Percentiles rank a stretch among this genome's conserved stretches.
phyloP scores from a whole-genome alignment of 1,140 invertebrate genomes.

The Armadillidium nasatum region DNA sequence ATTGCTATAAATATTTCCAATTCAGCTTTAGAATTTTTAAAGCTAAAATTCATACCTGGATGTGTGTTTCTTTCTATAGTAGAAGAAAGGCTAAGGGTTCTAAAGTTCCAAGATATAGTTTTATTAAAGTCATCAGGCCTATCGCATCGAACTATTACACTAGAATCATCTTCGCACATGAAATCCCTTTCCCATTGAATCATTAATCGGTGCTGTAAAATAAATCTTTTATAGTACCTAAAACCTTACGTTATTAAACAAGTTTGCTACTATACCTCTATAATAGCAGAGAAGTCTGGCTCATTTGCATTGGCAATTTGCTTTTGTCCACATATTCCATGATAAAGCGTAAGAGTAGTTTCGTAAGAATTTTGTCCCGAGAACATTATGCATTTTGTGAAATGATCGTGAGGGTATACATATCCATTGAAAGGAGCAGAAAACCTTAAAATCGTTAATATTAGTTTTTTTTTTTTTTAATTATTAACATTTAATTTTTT shows the following conservation, averaged over 20 bases:
- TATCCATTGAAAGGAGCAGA: constrained; percentile 42
- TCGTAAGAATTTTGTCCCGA: constrained; percentile 35
- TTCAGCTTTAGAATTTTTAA: not conserved
- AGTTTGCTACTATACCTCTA: constrained; percentile 33
- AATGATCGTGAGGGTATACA: constrained; percentile 43
- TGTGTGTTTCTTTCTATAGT: constrained; percentile 33
- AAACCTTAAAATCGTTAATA: constrained; percentile 32
- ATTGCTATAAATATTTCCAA: not conserved
- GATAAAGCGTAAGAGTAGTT: constrained; percentile 36
- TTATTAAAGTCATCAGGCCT: constrained; percentile 46
- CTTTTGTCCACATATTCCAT: constrained; percentile 40
- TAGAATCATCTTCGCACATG: constrained; percentile 43
- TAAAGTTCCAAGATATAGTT: constrained; percentile 44
- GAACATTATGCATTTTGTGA: constrained; percentile 42
- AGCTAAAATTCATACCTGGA: constrained; percentile 34
- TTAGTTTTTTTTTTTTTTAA: not conserved
- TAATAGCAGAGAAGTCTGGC: constrained; percentile 33
- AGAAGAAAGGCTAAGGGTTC: constrained; percentile 25
- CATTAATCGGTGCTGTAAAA: constrained; percentile 44
- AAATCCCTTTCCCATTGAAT: constrained; percentile 45
- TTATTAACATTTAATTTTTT: not conserved
- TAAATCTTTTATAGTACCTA: not conserved
- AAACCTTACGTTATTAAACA: no score
- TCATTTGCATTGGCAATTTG: not conserved
- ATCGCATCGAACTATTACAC: constrained; percentile 45